Base-by-base conservation (phyloP, 2,888 invertebrate genomes). In the Amphimallon solstitiale region DNA sequence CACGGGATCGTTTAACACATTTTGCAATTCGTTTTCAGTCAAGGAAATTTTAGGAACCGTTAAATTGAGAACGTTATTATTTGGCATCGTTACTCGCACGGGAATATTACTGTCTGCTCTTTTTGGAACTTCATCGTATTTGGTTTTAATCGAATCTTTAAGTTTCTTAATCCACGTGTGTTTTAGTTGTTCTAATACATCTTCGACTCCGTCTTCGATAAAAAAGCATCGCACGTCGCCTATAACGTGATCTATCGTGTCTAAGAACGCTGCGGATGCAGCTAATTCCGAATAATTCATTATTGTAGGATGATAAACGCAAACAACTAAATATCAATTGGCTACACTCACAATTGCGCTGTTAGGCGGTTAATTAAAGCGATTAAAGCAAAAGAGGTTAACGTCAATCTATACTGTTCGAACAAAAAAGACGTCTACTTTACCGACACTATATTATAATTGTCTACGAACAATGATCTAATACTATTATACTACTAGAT, bases 141-240 rank as follows among this genome's bases (percentile, higher is more conserved):
- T 17, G 9, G 12, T n/a, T 51, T 51, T 34, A 1, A 23, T 40
- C 17, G 56, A 23, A 15, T 56, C 23, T n/a, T 51, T 38, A n/a
- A 64, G 34, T 23, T 64, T 64, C 35, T 64, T 56, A 12, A 64
- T 37, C 64, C 64, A 64, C 14, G 37, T 35, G 2, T 21, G 15
- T 21, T 37, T 56, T 21, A 64, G 35, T 56, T 46, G 48, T 17
- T 23, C 14, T 9, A 64, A 10, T n/a, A 56, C 43, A 35, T 64
- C 64, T 19, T 56, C 56, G 35, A 19, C 46, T 14, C 64, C 64
- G 21, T 64, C 64, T 21, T 64, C 64, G 10, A 56, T 15, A 17
- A 64, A 64, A 19, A 12, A 35, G 9, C 45, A 46, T 1, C 43
- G 17, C 10, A 64, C 38, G 34, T 64, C 46, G 3, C 6, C 9